Evolutionary conservation across 2,888 invertebrate species (phyloP).

Genomic region (Calameuta filiformis): DNA sequence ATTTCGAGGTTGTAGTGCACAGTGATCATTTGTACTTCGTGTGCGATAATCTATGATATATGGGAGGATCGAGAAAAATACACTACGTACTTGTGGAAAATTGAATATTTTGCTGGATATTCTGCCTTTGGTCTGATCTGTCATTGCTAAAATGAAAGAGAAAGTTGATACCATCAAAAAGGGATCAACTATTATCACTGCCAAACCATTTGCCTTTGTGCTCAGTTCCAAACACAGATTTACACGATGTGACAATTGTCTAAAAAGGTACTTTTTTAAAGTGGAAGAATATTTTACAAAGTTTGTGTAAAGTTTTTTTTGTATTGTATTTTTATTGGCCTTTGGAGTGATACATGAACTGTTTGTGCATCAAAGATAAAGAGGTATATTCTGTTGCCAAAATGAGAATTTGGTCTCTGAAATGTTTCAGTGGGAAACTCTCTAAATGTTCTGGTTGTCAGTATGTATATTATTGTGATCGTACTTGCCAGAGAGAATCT

Average conservation of each 20-base stretch:
- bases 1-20: neutral
- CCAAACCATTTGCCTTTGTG: constrained; percentile 81
- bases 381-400: neutral
- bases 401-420: neutral
- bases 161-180: constrained; percentile 66
- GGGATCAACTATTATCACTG: constrained; percentile 77
- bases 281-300: neutral
- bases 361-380: neutral
- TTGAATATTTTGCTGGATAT: neutral
- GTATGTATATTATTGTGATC: constrained; percentile 85
- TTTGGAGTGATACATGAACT: neutral
- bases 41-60: neutral
- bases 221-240: constrained; percentile 78
- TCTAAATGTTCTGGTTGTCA: constrained; percentile 87
- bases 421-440: constrained; percentile 74
- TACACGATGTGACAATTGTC: constrained; percentile 81
- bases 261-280: constrained; percentile 39
- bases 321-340: neutral
- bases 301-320: neutral
- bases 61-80: neutral
- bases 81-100: neutral
- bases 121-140: neutral
- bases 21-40: neutral
- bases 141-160: constrained; percentile 36
- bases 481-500: constrained; percentile 81